These are phyloP conservation scores for Periophthalmus magnuspinnatus DNA, from an alignment of 2,797 vertebrate genomes.

Conservation along the genomic window DNA sequence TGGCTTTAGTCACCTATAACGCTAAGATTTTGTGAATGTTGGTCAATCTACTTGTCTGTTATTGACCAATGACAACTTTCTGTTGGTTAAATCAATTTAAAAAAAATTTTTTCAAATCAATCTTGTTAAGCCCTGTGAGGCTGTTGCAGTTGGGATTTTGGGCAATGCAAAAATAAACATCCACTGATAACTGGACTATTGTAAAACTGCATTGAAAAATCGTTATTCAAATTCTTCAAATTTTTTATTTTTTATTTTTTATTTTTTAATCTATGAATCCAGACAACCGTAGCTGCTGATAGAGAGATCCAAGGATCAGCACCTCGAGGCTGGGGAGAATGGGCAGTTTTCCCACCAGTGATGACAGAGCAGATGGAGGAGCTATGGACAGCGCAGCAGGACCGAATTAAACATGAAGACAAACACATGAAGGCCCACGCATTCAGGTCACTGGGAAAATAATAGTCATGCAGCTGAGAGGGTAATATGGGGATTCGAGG, in stretches of 20 bases:
- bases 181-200: neutral
- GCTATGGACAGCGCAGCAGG: slow-evolving; percentile 30
- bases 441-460: neutral
- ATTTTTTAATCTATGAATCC: neutral
- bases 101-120: too few relatives aligned
- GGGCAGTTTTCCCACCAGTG: slow-evolving; percentile 31
- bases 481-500: neutral
- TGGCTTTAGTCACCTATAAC: too few relatives aligned
- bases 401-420: slow-evolving; percentile 49
- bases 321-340: slow-evolving; percentile 19
- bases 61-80: too few relatives aligned
- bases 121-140: too few relatives aligned
- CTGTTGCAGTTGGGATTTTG: too few relatives aligned
- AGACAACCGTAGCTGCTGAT: neutral
- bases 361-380: slow-evolving; percentile 37
- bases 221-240: too few relatives aligned
- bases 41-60: too few relatives aligned
- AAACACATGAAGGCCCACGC: slow-evolving; percentile 16
- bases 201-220: neutral
- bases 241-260: too few relatives aligned
- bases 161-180: too few relatives aligned
- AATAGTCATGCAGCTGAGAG: neutral
- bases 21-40: too few relatives aligned
- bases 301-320: slow-evolving; percentile 16
- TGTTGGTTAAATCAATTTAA: too few relatives aligned